phyloP scores from a whole-genome alignment of 2,888 invertebrate genomes.

The Microplitis deprimator region DNA sequence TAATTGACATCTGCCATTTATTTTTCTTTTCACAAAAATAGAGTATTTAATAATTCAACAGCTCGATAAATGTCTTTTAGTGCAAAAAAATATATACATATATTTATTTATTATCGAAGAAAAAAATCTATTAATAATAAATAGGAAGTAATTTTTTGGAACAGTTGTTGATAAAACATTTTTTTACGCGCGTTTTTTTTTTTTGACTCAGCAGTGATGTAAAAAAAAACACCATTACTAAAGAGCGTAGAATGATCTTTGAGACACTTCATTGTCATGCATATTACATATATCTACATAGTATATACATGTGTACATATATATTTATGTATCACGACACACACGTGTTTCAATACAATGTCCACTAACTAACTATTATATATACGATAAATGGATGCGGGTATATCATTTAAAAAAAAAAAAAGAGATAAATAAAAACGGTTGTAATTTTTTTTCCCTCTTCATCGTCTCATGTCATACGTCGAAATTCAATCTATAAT shows the following conservation, averaged over 20 bases:
- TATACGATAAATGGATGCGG: constrained; percentile 1
- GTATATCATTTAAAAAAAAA: constrained; percentile 8
- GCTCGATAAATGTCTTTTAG: not conserved
- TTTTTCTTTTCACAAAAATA: not conserved
- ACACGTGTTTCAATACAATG: constrained; percentile 60
- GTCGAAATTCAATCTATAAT: not conserved
- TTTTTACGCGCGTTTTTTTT: not conserved
- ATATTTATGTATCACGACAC: not conserved
- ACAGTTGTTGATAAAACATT: not conserved
- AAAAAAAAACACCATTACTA: constrained; percentile 39
- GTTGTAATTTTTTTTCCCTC: constrained; percentile 43
- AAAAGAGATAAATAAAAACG: constrained; percentile 25
- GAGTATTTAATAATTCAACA: not conserved
- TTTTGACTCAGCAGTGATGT: no score
- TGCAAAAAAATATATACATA: not conserved
- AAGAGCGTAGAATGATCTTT: constrained; percentile 56
- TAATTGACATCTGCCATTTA: constrained; percentile 1
- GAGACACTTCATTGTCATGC: constrained; percentile 60
- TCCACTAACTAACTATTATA: constrained; percentile 63
- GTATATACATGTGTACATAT: constrained; percentile 53
- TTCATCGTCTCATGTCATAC: not conserved
- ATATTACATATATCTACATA: not conserved
- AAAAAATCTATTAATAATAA: not conserved
- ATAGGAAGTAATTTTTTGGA: not conserved
- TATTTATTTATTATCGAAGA: not conserved